Evolutionary conservation across 1,140 invertebrate genomes (phyloP).

Genomic region (Drosophila subpulchrella): DNA sequence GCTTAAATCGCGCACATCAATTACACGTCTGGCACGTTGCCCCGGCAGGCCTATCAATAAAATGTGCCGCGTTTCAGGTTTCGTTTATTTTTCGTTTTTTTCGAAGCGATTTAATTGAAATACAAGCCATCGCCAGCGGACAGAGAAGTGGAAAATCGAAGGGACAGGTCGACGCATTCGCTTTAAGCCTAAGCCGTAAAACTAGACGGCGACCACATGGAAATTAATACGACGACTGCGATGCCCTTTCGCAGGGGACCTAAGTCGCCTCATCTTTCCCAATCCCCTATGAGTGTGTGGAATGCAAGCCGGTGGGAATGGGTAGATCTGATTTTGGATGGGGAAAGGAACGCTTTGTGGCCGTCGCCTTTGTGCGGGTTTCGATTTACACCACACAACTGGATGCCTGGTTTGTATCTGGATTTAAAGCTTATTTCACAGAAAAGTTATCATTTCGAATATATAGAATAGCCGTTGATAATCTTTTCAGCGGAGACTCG

Average conservation of each 20-base stretch:
- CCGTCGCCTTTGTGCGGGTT: conserved; percentile 16
- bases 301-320: background rate
- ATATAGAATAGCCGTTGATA: no score
- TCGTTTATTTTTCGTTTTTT: conserved; percentile 56
- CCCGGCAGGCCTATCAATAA: conserved; percentile 64
- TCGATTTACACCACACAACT: conserved; percentile 21
- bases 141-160: conserved; percentile 6
- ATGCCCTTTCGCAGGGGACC: conserved; percentile 43
- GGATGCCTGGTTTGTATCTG: background rate
- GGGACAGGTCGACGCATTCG: conserved; percentile 23
- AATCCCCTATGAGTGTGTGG: conserved; percentile 10
- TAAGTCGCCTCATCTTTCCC: conserved; percentile 17
- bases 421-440: background rate
- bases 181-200: conserved; percentile 41
- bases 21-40: conserved; percentile 54
- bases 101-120: conserved; percentile 75
- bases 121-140: conserved; percentile 31
- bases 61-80: conserved; percentile 67
- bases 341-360: background rate
- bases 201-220: conserved; percentile 38
- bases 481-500: no score
- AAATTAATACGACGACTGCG: conserved; percentile 51
- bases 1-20: conserved; percentile 77
- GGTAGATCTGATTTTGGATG: background rate
- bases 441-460: background rate